Conservation (phyloP, 2,113 vertebrate genomes). For the Leptosomus discolor region DNA sequence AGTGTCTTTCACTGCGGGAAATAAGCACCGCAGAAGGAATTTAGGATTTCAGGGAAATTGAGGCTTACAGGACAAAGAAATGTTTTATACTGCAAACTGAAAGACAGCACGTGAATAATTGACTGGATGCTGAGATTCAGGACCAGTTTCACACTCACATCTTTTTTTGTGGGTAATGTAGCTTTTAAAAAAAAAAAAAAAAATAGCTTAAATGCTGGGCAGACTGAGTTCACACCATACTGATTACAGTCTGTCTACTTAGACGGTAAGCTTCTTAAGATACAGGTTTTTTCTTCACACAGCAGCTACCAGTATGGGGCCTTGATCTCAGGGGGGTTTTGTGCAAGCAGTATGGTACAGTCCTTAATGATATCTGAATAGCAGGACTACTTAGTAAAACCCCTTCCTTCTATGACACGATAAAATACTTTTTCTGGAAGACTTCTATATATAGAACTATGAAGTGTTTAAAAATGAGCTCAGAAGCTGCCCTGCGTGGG, state of each 20-base stretch:
- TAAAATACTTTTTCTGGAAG: neutral
- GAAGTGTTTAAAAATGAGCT: neutral
- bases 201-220: neutral
- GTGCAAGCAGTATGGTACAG: neutral
- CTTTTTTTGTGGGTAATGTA: neutral
- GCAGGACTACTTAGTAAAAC: neutral
- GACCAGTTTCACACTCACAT: neutral
- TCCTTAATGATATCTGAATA: neutral
- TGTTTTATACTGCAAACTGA: neutral
- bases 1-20: neutral
- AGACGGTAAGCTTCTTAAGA: neutral
- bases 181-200: neutral
- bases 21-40: neutral
- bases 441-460: neutral
- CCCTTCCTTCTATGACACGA: neutral
- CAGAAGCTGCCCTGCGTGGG: neutral
- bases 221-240: neutral
- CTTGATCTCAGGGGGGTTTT: neutral
- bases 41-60: neutral
- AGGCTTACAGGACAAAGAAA: neutral
- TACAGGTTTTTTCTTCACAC: neutral
- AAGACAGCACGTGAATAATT: neutral
- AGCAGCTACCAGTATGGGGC: neutral
- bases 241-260: neutral
- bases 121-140: neutral